A percentile compares a stretch with the other conserved stretches of the same genome.
Evolutionary conservation across 2,888 invertebrate species (phyloP).

Genomic region (Dorcus hopei): DNA sequence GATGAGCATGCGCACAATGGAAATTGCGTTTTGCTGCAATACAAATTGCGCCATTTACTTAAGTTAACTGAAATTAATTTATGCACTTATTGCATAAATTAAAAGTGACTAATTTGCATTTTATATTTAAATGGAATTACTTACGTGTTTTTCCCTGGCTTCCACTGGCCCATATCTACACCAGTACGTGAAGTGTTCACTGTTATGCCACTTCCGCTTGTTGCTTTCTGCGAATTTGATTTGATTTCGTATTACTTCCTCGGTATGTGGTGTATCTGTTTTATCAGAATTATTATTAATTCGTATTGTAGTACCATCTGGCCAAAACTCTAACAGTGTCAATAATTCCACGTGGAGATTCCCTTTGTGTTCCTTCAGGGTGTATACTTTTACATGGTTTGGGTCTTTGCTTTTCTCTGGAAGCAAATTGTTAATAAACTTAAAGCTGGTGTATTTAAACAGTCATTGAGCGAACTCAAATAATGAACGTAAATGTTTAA

Average conservation of each 20-base stretch:
- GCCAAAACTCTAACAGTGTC: slow-evolving; percentile 66
- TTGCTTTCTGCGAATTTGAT: slow-evolving; percentile 58
- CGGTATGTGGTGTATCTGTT: slow-evolving; percentile 63
- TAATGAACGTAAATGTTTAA: too few species aligned
- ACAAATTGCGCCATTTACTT: too few species aligned
- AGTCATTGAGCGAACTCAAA: too few species aligned
- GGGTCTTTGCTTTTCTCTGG: slow-evolving; percentile 71
- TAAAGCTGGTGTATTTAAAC: too few species aligned
- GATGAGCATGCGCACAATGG: too few species aligned
- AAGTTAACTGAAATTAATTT: too few species aligned
- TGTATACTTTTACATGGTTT: slow-evolving; percentile 67
- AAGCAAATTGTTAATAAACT: not conserved
- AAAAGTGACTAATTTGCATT: too few species aligned
- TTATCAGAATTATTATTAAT: slow-evolving; percentile 74
- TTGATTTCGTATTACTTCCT: slow-evolving; percentile 67
- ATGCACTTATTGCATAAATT: too few species aligned
- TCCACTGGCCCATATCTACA: slow-evolving; percentile 60
- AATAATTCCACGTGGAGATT: slow-evolving; percentile 58
- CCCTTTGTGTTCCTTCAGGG: slow-evolving; percentile 57
- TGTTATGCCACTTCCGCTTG: slow-evolving; percentile 66
- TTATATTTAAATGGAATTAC: slow-evolving; percentile 17
- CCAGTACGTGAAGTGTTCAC: slow-evolving; percentile 67
- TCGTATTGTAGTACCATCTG: slow-evolving; percentile 63
- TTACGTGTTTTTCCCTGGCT: slow-evolving; percentile 64
- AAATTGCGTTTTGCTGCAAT: too few species aligned